phyloP scores from a whole-genome alignment of 1,140 invertebrate genomes.

The Pseudomyrmex sp. region DNA sequence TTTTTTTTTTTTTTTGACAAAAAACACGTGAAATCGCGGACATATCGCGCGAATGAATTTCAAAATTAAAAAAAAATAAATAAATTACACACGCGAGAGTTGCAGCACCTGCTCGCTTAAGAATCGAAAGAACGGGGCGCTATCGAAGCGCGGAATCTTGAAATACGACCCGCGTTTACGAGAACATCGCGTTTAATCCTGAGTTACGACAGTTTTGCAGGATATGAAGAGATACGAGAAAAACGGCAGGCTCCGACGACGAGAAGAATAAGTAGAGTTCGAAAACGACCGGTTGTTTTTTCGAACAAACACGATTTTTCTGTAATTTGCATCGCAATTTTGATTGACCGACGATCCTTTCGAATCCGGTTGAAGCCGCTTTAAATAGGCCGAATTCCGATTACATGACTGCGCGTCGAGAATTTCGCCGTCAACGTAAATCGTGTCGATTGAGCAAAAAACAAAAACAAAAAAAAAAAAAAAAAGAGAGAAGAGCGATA shows the following conservation, averaged over 20 bases:
- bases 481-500: background rate
- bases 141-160: constrained; percentile 1
- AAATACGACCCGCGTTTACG: constrained; percentile 7
- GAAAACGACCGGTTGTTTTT: background rate
- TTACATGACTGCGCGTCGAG: constrained; percentile 58
- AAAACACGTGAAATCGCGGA: no score
- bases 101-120: background rate
- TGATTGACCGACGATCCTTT: constrained; percentile 25
- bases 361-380: constrained; percentile 43
- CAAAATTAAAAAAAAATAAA: background rate
- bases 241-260: background rate
- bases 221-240: constrained; percentile 3
- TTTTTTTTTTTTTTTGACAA: no score
- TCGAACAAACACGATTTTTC: background rate
- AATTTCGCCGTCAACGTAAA: constrained; percentile 55
- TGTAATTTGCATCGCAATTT: constrained; percentile 12
- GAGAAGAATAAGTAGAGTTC: background rate
- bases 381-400: constrained; percentile 47
- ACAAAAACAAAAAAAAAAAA: no score
- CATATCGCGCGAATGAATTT: no score
- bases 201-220: constrained; percentile 27
- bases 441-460: constrained; percentile 32
- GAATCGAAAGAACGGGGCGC: background rate
- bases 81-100: background rate
- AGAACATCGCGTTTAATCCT: constrained; percentile 28